These are phyloP conservation scores for Zaprionus camerounensis DNA, from an alignment of 1,140 invertebrate genomes.

Conservation along the genomic window DNA sequence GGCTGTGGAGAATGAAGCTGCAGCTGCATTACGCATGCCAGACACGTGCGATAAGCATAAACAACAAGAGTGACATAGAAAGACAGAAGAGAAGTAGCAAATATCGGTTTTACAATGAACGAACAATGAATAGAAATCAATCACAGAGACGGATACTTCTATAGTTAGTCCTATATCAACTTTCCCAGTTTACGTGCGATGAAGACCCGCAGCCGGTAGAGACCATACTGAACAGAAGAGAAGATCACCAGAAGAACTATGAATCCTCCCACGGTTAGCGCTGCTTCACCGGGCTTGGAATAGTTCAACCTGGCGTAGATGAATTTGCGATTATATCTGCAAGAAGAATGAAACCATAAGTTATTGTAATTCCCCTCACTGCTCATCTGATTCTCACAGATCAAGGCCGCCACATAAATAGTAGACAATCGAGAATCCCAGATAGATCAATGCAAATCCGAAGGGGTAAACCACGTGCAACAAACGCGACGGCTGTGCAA, in stretches of 20 bases:
- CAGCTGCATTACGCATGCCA: conserved; percentile 43
- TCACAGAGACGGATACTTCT: not conserved
- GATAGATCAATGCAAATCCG: conserved; percentile 86
- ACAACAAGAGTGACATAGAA: conserved; percentile 45
- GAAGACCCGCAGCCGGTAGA: conserved; percentile 49
- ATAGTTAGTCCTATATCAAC: not conserved
- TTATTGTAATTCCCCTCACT: not conserved
- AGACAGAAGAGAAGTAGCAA: conserved; percentile 18
- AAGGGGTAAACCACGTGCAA: conserved; percentile 89
- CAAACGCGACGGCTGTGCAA: conserved; percentile 88
- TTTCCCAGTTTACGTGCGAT: conserved; percentile 41
- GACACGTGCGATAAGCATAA: conserved; percentile 59
- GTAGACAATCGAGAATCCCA: conserved; percentile 88
- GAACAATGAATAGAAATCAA: not conserved
- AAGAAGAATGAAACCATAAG: not conserved
- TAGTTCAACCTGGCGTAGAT: conserved; percentile 43
- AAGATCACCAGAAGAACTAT: not conserved
- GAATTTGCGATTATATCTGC: conserved; percentile 28
- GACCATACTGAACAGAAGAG: conserved; percentile 43
- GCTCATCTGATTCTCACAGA: conserved; percentile 77
- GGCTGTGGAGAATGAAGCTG: not conserved
- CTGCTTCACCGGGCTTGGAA: not conserved
- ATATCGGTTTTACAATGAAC: not conserved
- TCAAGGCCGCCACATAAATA: conserved; percentile 88
- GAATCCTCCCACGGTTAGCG: accelerated